phyloP scores from a whole-genome alignment of 2,888 invertebrate species.

The Eledona agricola region DNA sequence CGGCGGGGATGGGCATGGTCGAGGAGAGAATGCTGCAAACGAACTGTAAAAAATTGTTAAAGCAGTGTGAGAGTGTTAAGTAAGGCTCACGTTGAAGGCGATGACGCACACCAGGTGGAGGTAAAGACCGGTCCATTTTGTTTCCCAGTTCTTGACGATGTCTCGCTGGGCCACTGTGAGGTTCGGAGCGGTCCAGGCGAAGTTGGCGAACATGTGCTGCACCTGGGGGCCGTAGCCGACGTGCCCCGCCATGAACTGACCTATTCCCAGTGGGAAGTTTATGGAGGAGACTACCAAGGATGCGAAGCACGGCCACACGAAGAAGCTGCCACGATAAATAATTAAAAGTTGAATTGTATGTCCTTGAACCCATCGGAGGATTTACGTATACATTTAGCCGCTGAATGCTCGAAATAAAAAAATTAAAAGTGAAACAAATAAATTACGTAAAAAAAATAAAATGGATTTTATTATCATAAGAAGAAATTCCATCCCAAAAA shows the following conservation, averaged over 20 bases:
- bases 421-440: too few species aligned
- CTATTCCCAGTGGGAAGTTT: conserved; percentile 90
- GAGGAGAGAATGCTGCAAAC: conserved; percentile 88
- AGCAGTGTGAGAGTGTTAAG: background rate
- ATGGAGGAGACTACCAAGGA: conserved; percentile 81
- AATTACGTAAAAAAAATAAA: too few species aligned
- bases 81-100: conserved; percentile 79
- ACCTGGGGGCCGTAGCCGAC: conserved; percentile 67
- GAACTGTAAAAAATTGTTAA: conserved; percentile 69
- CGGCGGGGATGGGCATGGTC: conserved; percentile 96
- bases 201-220: conserved; percentile 87
- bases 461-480: too few species aligned
- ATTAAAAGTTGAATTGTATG: too few species aligned
- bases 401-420: too few species aligned
- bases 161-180: conserved; percentile 84
- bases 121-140: conserved; percentile 82
- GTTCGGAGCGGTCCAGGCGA: conserved; percentile 88
- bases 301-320: conserved; percentile 91
- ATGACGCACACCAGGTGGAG: conserved; percentile 86
- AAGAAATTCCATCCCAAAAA: too few species aligned
- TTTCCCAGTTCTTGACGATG: conserved; percentile 87
- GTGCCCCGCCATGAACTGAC: conserved; percentile 65
- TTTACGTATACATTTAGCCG: too few species aligned
- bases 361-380: too few species aligned
- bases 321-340: conserved; percentile 63